Evolutionary conservation across 2,797 vertebrate genomes (phyloP).

Genomic region (Eulemur mongoz): DNA sequence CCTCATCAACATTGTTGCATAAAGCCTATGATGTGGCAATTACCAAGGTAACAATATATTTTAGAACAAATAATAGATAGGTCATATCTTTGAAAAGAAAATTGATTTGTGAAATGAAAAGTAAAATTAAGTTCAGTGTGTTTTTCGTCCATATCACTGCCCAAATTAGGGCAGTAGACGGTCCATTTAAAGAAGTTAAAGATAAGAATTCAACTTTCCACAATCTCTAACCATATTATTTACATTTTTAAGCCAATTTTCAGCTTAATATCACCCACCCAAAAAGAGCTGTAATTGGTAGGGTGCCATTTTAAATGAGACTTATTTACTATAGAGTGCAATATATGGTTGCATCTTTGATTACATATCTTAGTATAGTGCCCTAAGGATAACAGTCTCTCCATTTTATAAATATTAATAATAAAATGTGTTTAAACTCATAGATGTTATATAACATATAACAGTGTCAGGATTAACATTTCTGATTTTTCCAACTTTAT

Average conservation of each 20-base stretch:
- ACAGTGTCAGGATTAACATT: neutral
- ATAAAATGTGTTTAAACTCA: neutral
- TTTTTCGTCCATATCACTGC: neutral
- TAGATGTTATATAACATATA: neutral
- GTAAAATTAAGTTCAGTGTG: neutral
- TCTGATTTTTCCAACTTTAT: slow-evolving; percentile 11
- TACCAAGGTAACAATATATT: slow-evolving; percentile 2
- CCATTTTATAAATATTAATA: neutral
- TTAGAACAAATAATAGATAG: slow-evolving; percentile 18
- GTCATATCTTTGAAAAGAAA: slow-evolving; percentile 30
- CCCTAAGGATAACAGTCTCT: neutral
- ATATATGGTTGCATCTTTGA: neutral
- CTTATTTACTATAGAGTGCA: neutral
- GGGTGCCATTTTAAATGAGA: neutral
- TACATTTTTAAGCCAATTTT: neutral
- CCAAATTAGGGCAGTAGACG: neutral
- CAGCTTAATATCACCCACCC: neutral
- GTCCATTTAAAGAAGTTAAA: neutral
- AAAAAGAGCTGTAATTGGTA: neutral
- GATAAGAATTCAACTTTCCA: neutral
- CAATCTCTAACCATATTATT: neutral
- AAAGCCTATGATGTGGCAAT: neutral
- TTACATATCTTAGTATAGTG: neutral
- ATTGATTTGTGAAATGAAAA: slow-evolving; percentile 42
- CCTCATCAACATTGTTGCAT: neutral